These are phyloP conservation scores for Sceloporus tristichus DNA, from an alignment of 2,113 vertebrate species.

Conservation along the genomic window DNA sequence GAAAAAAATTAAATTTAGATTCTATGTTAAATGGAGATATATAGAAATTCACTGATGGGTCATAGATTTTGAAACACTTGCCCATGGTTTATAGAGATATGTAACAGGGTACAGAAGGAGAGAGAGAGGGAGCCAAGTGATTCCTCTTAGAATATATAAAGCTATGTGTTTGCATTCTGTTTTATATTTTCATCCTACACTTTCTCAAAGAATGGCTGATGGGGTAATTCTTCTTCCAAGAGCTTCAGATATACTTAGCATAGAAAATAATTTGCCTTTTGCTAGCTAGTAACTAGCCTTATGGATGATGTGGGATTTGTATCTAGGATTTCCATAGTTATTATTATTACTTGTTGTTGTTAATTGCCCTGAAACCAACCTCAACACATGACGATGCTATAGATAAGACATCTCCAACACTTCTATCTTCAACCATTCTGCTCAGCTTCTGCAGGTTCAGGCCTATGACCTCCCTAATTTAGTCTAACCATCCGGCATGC, in stretches of 20 bases:
- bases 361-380: too few species aligned
- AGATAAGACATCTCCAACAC: too few species aligned
- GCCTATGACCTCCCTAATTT: too few species aligned
- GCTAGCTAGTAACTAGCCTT: neutral
- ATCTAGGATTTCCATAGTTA: neutral
- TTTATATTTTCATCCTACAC: neutral
- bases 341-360: too few species aligned
- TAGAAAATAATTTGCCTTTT: neutral
- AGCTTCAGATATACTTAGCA: neutral
- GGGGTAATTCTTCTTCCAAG: neutral
- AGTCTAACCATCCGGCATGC: too few species aligned
- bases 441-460: too few species aligned
- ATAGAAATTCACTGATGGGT: slow-evolving; percentile 15
- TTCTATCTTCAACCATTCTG: too few species aligned
- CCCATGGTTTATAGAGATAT: slow-evolving; percentile 45
- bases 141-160: neutral
- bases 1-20: slow-evolving; percentile 41
- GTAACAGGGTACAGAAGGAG: neutral
- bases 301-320: neutral
- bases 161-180: neutral
- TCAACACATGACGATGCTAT: too few species aligned
- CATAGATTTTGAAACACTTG: slow-evolving; percentile 41
- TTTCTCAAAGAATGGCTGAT: neutral
- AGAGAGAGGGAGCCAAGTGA: neutral
- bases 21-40: slow-evolving; percentile 1